Evolutionary conservation across 2,113 vertebrate species (phyloP), one percentile per base, ranked within the genome.

Genomic region (Uria aalge): DNA sequence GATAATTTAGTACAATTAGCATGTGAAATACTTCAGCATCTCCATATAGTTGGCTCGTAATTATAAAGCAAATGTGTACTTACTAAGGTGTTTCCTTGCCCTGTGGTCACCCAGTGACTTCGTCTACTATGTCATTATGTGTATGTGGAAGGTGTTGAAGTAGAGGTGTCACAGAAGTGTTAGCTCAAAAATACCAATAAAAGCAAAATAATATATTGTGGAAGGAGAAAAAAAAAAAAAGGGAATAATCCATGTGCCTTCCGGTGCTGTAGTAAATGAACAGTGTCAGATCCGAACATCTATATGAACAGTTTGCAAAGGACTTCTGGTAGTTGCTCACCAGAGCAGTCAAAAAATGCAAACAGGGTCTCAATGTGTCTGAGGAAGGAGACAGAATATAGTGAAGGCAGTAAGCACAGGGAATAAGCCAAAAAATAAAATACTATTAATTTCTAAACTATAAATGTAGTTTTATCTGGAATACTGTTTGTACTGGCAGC

Each of bases 1-100:
- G 88, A 92, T 90, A 96, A 95, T 90, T 96, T 85, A 85, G 71
- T 83, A 79, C 55, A 96, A 95, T 94, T 96, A 96, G 12, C n/a
- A 30, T 66, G 57, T 83, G 50, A 94, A 96, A 93, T 85, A 73
- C 72, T 85, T 90, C 41, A 55, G 47, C 38, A 62, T 88, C 62
- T 95, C 74, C 34, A 36, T n/a, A 34, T 45, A 90, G 71, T 75
- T 92, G 57, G 24, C 32, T 95, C 29, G 29, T 82, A 94, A 92
- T 96, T 88, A 66, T 48, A 83, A 88, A 90, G 45, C n/a, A 90
- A 93, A 85, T 85, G 19, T 41, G 7, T 88, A 69, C 63, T 94
- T 93, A 55, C 6, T 32, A 66, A 90, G 41, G 60, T 74, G 67
- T 77, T 95, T 91, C 67, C 38, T 69, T 95, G 78, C 78, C 75